Evolutionary conservation across 2,888 invertebrate genomes (phyloP), one percentile per base, ranked within the genome.

Genomic region (Willowsia nigromaculata): DNA sequence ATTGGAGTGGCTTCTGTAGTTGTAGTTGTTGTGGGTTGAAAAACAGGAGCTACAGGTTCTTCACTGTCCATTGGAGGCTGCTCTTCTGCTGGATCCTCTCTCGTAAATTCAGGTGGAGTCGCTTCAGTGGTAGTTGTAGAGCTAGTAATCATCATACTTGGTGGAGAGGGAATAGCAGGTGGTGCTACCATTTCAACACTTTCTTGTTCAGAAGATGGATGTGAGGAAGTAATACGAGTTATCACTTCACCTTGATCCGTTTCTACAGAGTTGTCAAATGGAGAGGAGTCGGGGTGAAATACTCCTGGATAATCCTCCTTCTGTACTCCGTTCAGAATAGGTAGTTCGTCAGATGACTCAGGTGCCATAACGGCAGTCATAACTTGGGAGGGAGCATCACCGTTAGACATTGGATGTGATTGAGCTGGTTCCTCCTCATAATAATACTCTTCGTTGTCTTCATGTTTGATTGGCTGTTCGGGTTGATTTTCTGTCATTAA

Each of bases 291-390:
- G 4, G 30, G 47, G 7, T 25, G 30, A 18, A 89, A 89, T 0
- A 85, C 89, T 3, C 68, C 81, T 27, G 89, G 89, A 33, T 65
- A 89, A 37, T 89, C 89, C 6, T 85, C 85, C 27, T 65, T 53
- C 0, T 15, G 18, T 2, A 84, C 25, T 5, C 50, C 65, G 1
- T 6, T 9, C 33, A 71, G 59, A 47, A 89, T 25, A 2, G 89
- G 89, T 47, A 89, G 53, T 9, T 65, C 62, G n/a, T 43, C 15
- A 1, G 78, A 27, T 50, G 76, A 37, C 15, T 18, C 22, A 22
- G 4, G 4, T 3, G 76, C 47, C 6, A 11, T 30, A 1, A 50
- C 50, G 13, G 30, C 76, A 9, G 50, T 76, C 76, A 76, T 76
- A 0, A 76, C 25, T 43, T 7, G 6, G 1, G 43, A 13, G 9